Percentiles rank a stretch among this genome's conserved stretches.
phyloP scores from a whole-genome alignment of 2,113 vertebrate genomes.

The Hydrolagus affinis region DNA sequence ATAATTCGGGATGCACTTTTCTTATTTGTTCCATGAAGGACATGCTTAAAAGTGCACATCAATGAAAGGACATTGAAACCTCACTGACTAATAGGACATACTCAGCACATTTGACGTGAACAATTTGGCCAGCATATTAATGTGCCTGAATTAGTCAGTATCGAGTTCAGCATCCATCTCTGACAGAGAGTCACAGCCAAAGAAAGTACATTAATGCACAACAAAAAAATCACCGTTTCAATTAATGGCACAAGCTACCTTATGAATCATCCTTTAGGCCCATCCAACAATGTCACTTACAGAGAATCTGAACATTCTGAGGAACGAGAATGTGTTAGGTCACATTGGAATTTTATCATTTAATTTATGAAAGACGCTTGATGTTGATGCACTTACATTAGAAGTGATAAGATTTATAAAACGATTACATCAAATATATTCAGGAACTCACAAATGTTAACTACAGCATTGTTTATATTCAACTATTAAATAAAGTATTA shows the following conservation, averaged over 20 bases:
- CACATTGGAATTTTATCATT: no score
- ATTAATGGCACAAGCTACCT: background rate
- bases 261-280: background rate
- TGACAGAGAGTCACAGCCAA: background rate
- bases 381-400: no score
- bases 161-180: background rate
- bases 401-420: no score
- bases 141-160: conserved; percentile 20
- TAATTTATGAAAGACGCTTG: no score
- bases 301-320: background rate
- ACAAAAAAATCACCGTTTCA: background rate
- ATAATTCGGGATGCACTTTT: background rate
- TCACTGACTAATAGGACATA: background rate
- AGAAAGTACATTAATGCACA: background rate
- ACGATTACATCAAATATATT: no score
- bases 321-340: no score
- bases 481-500: no score
- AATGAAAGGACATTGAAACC: conserved; percentile 4
- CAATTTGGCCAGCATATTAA: background rate
- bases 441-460: no score
- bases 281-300: background rate
- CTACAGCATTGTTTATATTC: no score
- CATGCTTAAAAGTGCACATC: conserved; percentile 1
- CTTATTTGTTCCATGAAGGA: conserved; percentile 1
- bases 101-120: background rate